These are phyloP conservation scores for Sciurus niger DNA, from an alignment of 2,113 vertebrate species.

Conservation along the genomic window DNA sequence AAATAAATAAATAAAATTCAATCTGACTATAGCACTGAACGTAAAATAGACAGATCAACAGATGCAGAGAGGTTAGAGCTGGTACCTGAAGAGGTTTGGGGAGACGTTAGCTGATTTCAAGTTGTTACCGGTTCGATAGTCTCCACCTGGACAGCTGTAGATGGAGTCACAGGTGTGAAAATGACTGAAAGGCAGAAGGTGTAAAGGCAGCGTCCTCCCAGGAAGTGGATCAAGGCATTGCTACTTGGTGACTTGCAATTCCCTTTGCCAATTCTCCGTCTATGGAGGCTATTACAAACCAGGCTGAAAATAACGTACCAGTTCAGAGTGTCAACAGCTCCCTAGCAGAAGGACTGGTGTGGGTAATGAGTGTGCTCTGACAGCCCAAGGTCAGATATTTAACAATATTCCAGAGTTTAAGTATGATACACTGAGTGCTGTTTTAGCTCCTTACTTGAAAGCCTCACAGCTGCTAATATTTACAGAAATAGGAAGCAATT, in stretches of 20 bases:
- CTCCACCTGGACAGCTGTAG: background rate
- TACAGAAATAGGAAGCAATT: slow-evolving; percentile 88
- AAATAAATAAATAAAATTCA: background rate
- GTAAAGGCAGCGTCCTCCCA: background rate
- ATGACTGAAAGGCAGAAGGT: background rate
- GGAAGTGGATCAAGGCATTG: slow-evolving; percentile 15
- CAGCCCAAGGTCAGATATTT: slow-evolving; percentile 83
- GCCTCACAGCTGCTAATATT: slow-evolving; percentile 88
- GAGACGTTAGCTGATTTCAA: background rate
- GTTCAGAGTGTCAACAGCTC: slow-evolving; percentile 75
- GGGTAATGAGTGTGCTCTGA: slow-evolving; percentile 70
- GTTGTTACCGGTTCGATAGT: slow-evolving; percentile 18
- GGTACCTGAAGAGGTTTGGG: background rate
- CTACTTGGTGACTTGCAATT: slow-evolving; percentile 56
- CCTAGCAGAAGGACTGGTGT: slow-evolving; percentile 64
- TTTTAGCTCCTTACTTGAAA: slow-evolving; percentile 86
- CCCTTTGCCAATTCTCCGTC: slow-evolving; percentile 59
- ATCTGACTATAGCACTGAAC: background rate
- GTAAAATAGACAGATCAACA: background rate
- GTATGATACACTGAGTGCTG: slow-evolving; percentile 85
- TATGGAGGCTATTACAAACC: slow-evolving; percentile 63
- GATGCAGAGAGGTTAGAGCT: background rate
- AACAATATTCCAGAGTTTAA: slow-evolving; percentile 81
- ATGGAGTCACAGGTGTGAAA: slow-evolving; percentile 61
- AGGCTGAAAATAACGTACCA: slow-evolving; percentile 69